Conservation (phyloP, 2,113 vertebrate genomes). For the Pedetes capensis region DNA sequence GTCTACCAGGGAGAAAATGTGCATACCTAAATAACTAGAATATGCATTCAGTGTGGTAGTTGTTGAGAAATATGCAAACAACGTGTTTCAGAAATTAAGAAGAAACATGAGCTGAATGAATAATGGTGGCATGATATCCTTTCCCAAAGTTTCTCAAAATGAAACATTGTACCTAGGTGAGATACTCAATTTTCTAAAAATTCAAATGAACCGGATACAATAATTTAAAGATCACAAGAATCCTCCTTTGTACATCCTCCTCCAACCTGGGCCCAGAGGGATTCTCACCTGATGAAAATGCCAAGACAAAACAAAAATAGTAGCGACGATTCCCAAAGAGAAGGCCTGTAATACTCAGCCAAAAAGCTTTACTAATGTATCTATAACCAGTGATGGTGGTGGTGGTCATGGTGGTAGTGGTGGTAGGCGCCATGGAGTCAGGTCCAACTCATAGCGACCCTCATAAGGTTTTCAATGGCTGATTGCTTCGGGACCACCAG, state of each 20-base stretch:
- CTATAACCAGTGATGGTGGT: background rate
- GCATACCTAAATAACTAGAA: background rate
- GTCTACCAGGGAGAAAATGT: background rate
- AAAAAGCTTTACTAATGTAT: background rate
- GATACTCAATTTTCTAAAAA: conserved; percentile 22
- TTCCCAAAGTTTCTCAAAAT: background rate
- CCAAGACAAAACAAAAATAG: background rate
- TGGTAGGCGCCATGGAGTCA: no score
- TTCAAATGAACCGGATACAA: no score
- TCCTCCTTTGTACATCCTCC: background rate
- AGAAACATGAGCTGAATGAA: background rate
- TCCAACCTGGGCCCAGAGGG: background rate
- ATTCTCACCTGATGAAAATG: background rate
- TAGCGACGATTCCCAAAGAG: background rate
- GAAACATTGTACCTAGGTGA: background rate
- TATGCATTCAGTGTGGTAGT: background rate
- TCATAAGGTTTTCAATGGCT: no score
- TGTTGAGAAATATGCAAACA: background rate
- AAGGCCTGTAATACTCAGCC: background rate
- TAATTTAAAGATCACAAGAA: background rate
- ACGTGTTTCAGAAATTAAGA: background rate
- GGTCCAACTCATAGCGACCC: no score
- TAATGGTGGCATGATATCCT: background rate
- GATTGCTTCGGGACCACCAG: no score
- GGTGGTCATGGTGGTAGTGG: no score